phyloP scores from a whole-genome alignment of 2,888 invertebrate species.

The Platycnemis pennipes region DNA sequence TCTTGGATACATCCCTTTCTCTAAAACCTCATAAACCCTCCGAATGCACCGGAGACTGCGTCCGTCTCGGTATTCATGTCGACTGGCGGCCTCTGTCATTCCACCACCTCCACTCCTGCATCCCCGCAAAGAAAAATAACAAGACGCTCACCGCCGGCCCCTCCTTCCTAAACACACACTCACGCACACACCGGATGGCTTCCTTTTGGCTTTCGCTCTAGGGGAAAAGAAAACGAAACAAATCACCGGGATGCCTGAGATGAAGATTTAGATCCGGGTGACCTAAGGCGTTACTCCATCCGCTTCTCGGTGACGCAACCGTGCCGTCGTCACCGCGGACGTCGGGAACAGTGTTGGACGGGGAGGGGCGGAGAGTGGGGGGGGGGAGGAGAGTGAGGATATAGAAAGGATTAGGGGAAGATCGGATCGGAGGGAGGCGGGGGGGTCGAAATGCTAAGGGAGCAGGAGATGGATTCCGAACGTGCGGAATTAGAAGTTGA shows the following conservation, averaged over 20 bases:
- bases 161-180: background rate
- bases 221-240: background rate
- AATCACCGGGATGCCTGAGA: background rate
- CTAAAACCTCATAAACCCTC: too few relatives aligned
- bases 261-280: constrained; percentile 48
- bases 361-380: background rate
- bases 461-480: background rate
- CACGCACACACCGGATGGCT: background rate
- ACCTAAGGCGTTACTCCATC: constrained; percentile 26
- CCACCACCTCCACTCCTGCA: too few relatives aligned
- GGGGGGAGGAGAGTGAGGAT: background rate
- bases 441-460: background rate
- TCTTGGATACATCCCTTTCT: too few relatives aligned
- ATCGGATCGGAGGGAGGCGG: background rate
- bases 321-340: background rate
- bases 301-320: constrained; percentile 44
- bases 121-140: background rate
- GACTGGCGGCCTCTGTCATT: too few relatives aligned
- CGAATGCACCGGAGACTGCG: too few relatives aligned
- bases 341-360: background rate
- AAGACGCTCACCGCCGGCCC: background rate
- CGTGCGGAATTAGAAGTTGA: constrained; percentile 1
- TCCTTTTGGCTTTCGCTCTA: background rate
- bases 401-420: background rate
- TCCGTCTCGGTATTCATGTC: too few relatives aligned